These are phyloP conservation scores for Chaitophorus viminalis DNA, from an alignment of 2,888 invertebrate genomes.

Conservation along the genomic window DNA sequence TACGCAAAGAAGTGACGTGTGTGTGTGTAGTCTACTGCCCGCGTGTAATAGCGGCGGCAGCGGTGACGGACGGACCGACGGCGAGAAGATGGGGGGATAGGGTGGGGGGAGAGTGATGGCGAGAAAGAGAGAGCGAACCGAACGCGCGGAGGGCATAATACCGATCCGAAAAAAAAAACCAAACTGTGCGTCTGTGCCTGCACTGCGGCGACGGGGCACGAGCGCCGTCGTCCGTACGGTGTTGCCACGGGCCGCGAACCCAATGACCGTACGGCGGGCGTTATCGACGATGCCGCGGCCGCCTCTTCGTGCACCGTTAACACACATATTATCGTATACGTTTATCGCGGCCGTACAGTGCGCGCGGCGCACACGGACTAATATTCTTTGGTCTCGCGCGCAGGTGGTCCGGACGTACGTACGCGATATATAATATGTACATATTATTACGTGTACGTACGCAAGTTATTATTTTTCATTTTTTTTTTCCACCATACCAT, in stretches of 20 bases:
- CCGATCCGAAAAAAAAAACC: constrained; percentile 53
- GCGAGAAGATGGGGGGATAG: not conserved
- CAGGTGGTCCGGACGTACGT: constrained; percentile 54
- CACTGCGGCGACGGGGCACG: constrained; percentile 52
- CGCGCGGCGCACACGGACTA: constrained; percentile 17
- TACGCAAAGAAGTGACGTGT: constrained; percentile 29
- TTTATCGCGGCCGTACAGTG: not conserved
- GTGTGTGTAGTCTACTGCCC: not conserved
- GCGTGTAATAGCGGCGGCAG: not conserved
- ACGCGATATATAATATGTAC: too few species aligned
- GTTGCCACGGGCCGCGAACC: constrained; percentile 52
- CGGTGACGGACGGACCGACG: not conserved
- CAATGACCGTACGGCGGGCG: constrained; percentile 39
- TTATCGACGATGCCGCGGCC: not conserved
- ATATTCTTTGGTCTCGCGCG: constrained; percentile 34
- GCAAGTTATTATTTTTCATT: not conserved
- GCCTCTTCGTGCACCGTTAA: not conserved
- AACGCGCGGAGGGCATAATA: constrained; percentile 36
- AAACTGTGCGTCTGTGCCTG: too few species aligned
- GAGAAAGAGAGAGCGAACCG: not conserved
- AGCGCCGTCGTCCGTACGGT: constrained; percentile 30
- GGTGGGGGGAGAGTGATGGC: not conserved
- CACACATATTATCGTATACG: too few species aligned
- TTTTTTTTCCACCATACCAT: constrained; percentile 1
- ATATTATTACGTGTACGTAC: too few species aligned